Conservation (phyloP, 2,113 vertebrate species). For the Cochlearius cochlearius region DNA sequence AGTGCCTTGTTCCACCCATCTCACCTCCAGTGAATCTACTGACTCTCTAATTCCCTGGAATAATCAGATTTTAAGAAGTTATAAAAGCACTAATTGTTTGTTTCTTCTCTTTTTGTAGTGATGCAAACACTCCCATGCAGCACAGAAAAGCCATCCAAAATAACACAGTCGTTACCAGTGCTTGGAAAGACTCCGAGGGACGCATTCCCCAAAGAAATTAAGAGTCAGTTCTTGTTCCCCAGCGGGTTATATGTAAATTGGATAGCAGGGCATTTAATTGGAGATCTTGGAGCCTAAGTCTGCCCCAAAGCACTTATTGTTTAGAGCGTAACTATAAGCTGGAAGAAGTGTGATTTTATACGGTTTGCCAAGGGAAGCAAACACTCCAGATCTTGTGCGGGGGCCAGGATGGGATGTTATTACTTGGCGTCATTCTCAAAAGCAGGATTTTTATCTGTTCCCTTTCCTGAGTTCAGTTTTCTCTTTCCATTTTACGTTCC, state of each 20-base stretch:
- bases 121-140: background rate
- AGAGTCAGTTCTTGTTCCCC: background rate
- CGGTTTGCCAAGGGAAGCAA: background rate
- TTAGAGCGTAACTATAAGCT: background rate
- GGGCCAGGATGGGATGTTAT: background rate
- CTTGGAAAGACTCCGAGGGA: background rate
- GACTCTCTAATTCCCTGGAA: background rate
- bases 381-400: background rate
- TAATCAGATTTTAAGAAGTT: background rate
- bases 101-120: background rate
- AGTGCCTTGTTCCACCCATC: background rate
- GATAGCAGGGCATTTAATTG: background rate
- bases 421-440: background rate
- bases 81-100: background rate
- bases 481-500: background rate
- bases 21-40: background rate
- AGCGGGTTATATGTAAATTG: rapidly evolving
- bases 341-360: background rate
- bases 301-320: background rate
- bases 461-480: background rate
- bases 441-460: background rate
- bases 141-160: background rate
- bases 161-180: background rate
- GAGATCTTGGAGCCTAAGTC: background rate
- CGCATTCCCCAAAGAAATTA: background rate